Evolutionary conservation across 37 sponge, comb jelly and placozoan genomes (phyloP).

Genomic region (Dysidea cf. avara): DNA sequence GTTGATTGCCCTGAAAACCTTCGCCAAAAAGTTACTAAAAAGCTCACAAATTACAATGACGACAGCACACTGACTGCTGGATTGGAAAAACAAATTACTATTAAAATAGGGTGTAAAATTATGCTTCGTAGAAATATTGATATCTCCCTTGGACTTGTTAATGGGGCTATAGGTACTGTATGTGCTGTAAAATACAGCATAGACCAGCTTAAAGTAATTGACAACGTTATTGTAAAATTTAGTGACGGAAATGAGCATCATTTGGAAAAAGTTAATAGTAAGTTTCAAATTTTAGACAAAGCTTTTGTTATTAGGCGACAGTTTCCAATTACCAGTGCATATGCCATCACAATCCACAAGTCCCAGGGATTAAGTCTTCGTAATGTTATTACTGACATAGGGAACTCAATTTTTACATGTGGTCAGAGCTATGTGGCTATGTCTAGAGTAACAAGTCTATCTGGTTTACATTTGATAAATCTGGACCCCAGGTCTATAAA

Average conservation of each 20-base stretch:
- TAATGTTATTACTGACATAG: constrained; percentile 63
- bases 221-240: constrained; percentile 48
- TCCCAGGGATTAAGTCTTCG: constrained; percentile 57
- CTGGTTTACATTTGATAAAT: constrained; percentile 18
- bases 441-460: constrained; percentile 42
- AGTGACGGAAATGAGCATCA: constrained; percentile 18
- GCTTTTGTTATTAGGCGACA: constrained; percentile 44
- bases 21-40: constrained; percentile 19
- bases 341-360: constrained; percentile 52
- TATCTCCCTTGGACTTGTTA: constrained; percentile 43
- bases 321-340: constrained; percentile 50
- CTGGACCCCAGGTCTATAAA: constrained; percentile 34
- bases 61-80: constrained; percentile 65
- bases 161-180: constrained; percentile 60
- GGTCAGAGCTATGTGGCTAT: constrained; percentile 69
- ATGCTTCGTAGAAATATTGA: constrained; percentile 68
- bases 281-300: constrained; percentile 39
- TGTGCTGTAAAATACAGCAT: not conserved
- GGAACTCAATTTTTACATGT: constrained; percentile 31
- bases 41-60: constrained; percentile 49
- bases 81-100: constrained; percentile 24
- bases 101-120: constrained; percentile 58
- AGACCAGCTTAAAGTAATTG: too few species aligned
- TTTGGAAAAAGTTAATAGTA: constrained; percentile 32
- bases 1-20: constrained; percentile 50